Evolutionary conservation across 2,797 vertebrate species (phyloP), one percentile per base, ranked within the genome.

Genomic region (Erpetoichthys calabaricus): DNA sequence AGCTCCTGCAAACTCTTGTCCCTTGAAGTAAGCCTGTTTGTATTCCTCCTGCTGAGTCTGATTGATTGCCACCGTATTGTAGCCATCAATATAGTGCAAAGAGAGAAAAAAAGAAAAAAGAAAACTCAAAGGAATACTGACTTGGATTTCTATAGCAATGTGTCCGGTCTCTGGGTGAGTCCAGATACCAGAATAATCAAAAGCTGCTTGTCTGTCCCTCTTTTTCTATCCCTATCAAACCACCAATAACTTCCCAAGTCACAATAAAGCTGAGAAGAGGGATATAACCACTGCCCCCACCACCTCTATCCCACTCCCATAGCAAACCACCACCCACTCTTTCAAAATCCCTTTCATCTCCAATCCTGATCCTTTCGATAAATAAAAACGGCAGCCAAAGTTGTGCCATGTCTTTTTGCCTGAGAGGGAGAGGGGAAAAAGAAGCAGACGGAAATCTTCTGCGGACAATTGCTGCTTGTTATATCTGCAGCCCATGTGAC

Each of bases 401-500:
- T 86, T 81, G 79, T 73, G 60, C 79, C 59, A 64, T 68, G 81
- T 70, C 78, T 82, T 82, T 80, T 78, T 79, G 78, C 41, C 10
- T 42, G 25, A 7, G 41, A 42, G 41, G 41, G 25, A 25, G 41
- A 42, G 53, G 9, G 53, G 41, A 43, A 54, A 84, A 87, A 80
- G 78, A 78, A 79, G 78, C 80, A 74, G 5, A 7, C 77, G 72
- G 72, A 85, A 85, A 84, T 82, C 80, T 78, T 83, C 68, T 4
- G 66, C 80, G 76, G 68, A 92, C 91, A 94, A 92, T 91, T 82
- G 86, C 78, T 84, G 82, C 87, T 91, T 90, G 90, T 93, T 87
- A 84, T 80, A 77, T 91, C 82, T 80, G 68, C 76, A 80, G 76
- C 70, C 82, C 87, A 88, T 78, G 84, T 87, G 78, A 78, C 82